phyloP scores from a whole-genome alignment of 2,888 invertebrate genomes.

The Ophonus ardosiacus region DNA sequence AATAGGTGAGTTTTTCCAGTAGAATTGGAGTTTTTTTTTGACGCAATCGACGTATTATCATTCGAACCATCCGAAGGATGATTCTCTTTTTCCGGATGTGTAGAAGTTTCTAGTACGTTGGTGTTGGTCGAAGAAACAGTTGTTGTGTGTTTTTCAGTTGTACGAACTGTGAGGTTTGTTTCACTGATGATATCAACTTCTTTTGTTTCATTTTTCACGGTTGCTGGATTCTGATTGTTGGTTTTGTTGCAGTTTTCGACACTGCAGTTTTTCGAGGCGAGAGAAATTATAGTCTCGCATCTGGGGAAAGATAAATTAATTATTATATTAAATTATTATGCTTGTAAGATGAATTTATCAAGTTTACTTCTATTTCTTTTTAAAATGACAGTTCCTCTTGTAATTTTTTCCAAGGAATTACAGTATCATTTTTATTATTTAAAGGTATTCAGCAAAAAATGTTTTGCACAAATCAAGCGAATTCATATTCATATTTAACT shows the following conservation, averaged over 20 bases:
- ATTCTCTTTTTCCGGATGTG: constrained; percentile 34
- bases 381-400: background rate
- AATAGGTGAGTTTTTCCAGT: constrained; percentile 59
- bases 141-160: constrained; percentile 8
- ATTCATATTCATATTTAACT: too few relatives aligned
- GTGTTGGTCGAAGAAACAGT: background rate
- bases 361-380: background rate
- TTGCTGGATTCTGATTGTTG: background rate
- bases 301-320: constrained; percentile 2
- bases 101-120: background rate
- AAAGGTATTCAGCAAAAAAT: too few relatives aligned
- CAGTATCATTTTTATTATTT: too few relatives aligned
- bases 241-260: constrained; percentile 17
- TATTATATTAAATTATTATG: background rate
- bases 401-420: background rate
- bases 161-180: background rate
- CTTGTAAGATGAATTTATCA: background rate
- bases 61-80: background rate
- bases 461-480: too few relatives aligned
- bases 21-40: constrained; percentile 60
- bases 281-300: constrained; percentile 8
- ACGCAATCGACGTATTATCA: constrained; percentile 18
- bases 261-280: background rate
- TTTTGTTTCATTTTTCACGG: constrained; percentile 41
- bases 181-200: background rate